A percentile compares a stretch with the other conserved stretches of the same genome.
Evolutionary conservation across 1,140 invertebrate species (phyloP).

Genomic region (Grapholita molesta): DNA sequence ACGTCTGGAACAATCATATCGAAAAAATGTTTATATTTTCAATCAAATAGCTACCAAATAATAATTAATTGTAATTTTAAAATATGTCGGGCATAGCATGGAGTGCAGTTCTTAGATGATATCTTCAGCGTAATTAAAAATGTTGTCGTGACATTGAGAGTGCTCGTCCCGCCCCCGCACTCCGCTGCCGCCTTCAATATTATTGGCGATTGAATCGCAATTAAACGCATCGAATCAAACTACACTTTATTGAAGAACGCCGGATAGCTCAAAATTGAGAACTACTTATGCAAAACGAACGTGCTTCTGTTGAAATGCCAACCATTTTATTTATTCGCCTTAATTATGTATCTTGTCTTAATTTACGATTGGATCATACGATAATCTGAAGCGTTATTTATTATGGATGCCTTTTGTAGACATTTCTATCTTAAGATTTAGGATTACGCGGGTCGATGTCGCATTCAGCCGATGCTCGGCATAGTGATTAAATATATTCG

Average conservation of each 20-base stretch:
- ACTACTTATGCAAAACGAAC: slow-evolving; percentile 62
- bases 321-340: slow-evolving; percentile 77
- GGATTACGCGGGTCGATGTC: slow-evolving; percentile 63
- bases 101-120: slow-evolving; percentile 72
- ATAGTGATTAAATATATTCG: slow-evolving; percentile 70
- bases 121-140: slow-evolving; percentile 76
- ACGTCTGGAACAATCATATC: too few relatives aligned
- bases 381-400: slow-evolving; percentile 76
- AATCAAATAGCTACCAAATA: slow-evolving; percentile 29
- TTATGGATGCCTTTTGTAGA: slow-evolving; percentile 71
- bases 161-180: slow-evolving; percentile 67
- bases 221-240: slow-evolving; percentile 75
- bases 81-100: slow-evolving; percentile 61
- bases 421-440: slow-evolving; percentile 76
- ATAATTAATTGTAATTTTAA: slow-evolving; percentile 73
- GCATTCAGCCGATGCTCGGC: slow-evolving; percentile 36
- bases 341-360: slow-evolving; percentile 79
- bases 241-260: slow-evolving; percentile 72
- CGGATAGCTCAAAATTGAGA: slow-evolving; percentile 73
- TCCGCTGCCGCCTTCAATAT: slow-evolving; percentile 71
- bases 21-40: too few relatives aligned
- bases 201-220: slow-evolving; percentile 75
- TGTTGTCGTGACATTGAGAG: slow-evolving; percentile 77
- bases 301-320: slow-evolving; percentile 76
- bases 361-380: slow-evolving; percentile 78